These are phyloP conservation scores for Corapipo altera DNA, from an alignment of 2,113 vertebrate genomes.

Conservation along the genomic window DNA sequence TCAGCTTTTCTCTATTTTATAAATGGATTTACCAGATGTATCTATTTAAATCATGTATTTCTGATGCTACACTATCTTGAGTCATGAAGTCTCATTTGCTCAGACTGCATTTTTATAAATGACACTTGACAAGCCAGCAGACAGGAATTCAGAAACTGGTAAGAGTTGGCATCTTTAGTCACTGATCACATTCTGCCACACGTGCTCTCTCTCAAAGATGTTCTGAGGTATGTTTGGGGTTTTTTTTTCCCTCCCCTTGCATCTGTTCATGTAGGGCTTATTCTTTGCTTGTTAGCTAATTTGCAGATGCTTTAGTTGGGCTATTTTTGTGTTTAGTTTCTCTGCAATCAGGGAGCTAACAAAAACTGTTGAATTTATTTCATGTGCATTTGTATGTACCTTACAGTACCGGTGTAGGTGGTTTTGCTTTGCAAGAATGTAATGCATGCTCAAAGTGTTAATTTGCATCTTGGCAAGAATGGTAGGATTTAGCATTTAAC, in stretches of 20 bases:
- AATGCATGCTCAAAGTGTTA: not conserved
- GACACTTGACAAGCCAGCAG: not conserved
- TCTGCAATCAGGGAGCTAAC: not conserved
- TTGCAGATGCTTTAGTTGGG: not conserved
- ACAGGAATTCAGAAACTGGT: not conserved
- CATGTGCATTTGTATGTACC: not conserved
- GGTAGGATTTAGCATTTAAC: not conserved
- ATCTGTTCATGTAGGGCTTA: not conserved
- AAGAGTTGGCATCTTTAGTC: not conserved
- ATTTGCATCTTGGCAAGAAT: not conserved
- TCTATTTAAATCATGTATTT: not conserved
- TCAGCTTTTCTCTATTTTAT: not conserved
- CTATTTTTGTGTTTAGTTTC: not conserved
- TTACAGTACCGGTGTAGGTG: rapidly evolving
- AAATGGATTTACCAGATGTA: not conserved
- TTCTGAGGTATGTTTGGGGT: not conserved
- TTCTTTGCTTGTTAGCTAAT: not conserved
- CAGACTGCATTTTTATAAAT: not conserved
- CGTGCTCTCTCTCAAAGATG: not conserved
- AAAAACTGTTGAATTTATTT: not conserved
- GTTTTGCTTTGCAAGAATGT: not conserved
- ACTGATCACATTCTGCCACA: not conserved
- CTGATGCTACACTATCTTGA: not conserved
- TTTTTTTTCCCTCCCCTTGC: not conserved
- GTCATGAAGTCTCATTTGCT: not conserved